Conservation (phyloP, 2,888 invertebrate species). For the Exephanes ischioxanthus region DNA sequence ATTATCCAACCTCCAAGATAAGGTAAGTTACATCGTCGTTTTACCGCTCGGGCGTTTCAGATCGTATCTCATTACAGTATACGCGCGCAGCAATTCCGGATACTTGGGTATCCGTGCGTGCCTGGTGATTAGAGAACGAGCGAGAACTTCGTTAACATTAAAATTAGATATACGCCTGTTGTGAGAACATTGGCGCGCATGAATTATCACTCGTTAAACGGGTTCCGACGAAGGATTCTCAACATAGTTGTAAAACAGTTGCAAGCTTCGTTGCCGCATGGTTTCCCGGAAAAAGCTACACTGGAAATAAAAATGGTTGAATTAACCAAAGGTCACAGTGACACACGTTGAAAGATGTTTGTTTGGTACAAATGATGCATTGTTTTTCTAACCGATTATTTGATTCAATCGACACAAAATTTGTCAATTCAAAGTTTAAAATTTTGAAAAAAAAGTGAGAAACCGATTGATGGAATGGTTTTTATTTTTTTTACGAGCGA, state of each 20-base stretch:
- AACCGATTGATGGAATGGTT: no score
- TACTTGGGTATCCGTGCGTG: conserved; percentile 13
- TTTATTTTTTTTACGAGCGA: no score
- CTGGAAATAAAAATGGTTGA: no score
- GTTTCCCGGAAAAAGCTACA: neutral
- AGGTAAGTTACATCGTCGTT: conserved; percentile 22
- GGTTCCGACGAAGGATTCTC: neutral
- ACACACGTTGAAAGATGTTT: no score
- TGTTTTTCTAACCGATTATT: no score
- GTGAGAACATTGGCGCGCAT: neutral
- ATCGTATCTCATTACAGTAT: conserved; percentile 29
- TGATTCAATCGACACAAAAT: no score
- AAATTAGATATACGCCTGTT: conserved; percentile 12
- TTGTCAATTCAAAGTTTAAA: no score
- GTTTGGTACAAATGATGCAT: no score
- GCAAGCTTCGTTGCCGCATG: neutral
- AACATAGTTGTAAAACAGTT: neutral
- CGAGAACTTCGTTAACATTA: conserved; percentile 9
- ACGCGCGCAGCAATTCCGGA: neutral
- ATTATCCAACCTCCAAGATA: conserved; percentile 9
- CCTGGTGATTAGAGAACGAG: neutral
- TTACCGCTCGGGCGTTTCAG: neutral
- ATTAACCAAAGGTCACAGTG: no score
- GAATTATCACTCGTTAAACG: neutral
- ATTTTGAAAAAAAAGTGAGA: no score